A percentile compares a stretch with the other conserved stretches of the same genome.
Evolutionary conservation across 1,140 invertebrate genomes (phyloP).

Genomic region (Aphelenchoides fujianensis): DNA sequence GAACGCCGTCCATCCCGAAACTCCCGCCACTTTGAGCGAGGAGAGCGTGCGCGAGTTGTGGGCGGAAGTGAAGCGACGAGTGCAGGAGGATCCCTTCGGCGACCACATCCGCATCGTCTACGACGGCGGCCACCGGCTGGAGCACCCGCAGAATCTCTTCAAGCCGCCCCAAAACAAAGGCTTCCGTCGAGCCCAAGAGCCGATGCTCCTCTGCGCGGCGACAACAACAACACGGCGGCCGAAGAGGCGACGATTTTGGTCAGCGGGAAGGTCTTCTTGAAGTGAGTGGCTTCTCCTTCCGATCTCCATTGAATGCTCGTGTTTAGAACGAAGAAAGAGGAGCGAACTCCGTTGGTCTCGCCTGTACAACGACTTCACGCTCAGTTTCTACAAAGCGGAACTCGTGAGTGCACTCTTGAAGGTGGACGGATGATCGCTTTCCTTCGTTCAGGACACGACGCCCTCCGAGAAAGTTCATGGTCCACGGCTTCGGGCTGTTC

Average conservation of each 20-base stretch:
- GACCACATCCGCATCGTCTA: constrained; percentile 32
- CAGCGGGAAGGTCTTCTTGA: constrained; percentile 44
- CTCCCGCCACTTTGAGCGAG: too few species aligned
- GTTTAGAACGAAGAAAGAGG: constrained; percentile 33
- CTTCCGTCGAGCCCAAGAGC: constrained; percentile 25
- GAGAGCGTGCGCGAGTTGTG: neutral
- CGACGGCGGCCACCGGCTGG: constrained; percentile 23
- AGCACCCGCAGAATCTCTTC: constrained; percentile 29
- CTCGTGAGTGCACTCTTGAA: constrained; percentile 37
- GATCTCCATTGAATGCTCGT: neutral
- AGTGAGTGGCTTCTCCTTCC: constrained; percentile 19
- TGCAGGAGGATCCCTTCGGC: constrained; percentile 35
- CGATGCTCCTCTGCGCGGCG: too few species aligned
- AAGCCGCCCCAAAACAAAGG: constrained; percentile 35
- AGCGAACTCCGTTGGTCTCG: constrained; percentile 46
- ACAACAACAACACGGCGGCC: too few species aligned
- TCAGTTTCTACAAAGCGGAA: constrained; percentile 53
- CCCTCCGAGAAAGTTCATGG: constrained; percentile 36
- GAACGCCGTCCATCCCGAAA: neutral
- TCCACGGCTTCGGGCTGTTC: constrained; percentile 41
- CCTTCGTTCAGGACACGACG: constrained; percentile 39
- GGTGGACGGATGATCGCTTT: neutral
- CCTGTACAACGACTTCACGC: constrained; percentile 27
- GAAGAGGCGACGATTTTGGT: constrained; percentile 17
- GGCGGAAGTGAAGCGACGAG: neutral